Evolutionary conservation across 2,888 invertebrate genomes (phyloP).

Genomic region (Ornithoptera priamus): DNA sequence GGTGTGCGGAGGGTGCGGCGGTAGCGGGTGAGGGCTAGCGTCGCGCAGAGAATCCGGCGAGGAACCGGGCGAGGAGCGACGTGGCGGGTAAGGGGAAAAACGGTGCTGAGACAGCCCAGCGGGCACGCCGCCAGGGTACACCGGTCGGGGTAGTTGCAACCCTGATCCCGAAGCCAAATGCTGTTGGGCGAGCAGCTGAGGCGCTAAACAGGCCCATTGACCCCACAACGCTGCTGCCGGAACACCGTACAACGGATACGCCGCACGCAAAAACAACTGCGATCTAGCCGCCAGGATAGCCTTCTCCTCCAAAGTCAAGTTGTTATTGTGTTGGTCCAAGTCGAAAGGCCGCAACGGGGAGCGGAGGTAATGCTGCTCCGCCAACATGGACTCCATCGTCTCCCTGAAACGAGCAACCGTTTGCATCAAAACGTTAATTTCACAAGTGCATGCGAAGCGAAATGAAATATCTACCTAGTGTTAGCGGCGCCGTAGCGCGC

Average conservation of each 20-base stretch:
- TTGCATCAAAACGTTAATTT: slow-evolving; percentile 32
- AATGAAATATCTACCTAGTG: slow-evolving; percentile 70
- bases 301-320: slow-evolving; percentile 87
- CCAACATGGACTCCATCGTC: slow-evolving; percentile 93
- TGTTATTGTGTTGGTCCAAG: slow-evolving; percentile 85
- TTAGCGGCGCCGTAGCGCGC: slow-evolving; percentile 75
- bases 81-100: slow-evolving; percentile 81
- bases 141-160: slow-evolving; percentile 74
- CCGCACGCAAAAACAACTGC: slow-evolving; percentile 85
- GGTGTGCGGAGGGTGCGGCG: slow-evolving; percentile 56
- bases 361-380: slow-evolving; percentile 90
- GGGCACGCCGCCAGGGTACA: slow-evolving; percentile 63
- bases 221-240: slow-evolving; percentile 83
- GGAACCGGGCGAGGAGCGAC: slow-evolving; percentile 74
- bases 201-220: slow-evolving; percentile 85
- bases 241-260: slow-evolving; percentile 80
- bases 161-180: slow-evolving; percentile 79
- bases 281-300: slow-evolving; percentile 88
- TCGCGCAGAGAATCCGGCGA: slow-evolving; percentile 83
- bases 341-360: slow-evolving; percentile 88
- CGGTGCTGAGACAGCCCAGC: slow-evolving; percentile 78
- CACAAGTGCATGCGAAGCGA: slow-evolving; percentile 30
- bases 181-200: slow-evolving; percentile 84
- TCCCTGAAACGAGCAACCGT: slow-evolving; percentile 82
- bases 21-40: slow-evolving; percentile 64